A percentile compares a stretch with the other conserved stretches of the same genome.
These are phyloP conservation scores for Tanaodytes sp. DNA, from an alignment of 2,888 invertebrate genomes.

Conservation along the genomic window DNA sequence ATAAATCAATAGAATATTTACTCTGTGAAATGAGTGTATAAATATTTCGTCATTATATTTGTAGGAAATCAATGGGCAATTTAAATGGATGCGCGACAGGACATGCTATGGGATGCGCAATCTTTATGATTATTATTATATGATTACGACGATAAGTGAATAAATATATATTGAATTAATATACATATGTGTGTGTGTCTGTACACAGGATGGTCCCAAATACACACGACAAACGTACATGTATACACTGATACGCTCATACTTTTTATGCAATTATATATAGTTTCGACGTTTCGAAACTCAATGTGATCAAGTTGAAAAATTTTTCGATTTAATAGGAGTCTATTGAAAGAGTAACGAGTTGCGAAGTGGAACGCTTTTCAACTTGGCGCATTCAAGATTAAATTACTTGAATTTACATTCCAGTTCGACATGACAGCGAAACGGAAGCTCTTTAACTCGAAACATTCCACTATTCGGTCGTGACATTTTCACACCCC, in stretches of 20 bases:
- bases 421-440: slow-evolving; percentile 26
- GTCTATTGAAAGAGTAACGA: background rate
- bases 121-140: slow-evolving; percentile 30
- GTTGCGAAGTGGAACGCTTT: too few species aligned
- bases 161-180: slow-evolving; percentile 23
- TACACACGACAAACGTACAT: slow-evolving; percentile 29
- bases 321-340: background rate
- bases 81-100: slow-evolving; percentile 38
- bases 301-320: slow-evolving; percentile 19
- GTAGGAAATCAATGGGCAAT: slow-evolving; percentile 50
- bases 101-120: slow-evolving; percentile 38
- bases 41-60: slow-evolving; percentile 71
- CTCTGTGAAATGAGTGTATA: slow-evolving; percentile 72
- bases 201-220: slow-evolving; percentile 15
- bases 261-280: slow-evolving; percentile 30
- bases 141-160: slow-evolving; percentile 38
- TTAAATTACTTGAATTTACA: background rate
- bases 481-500: slow-evolving; percentile 24
- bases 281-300: slow-evolving; percentile 35
- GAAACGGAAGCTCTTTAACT: slow-evolving; percentile 6
- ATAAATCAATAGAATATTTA: slow-evolving; percentile 70
- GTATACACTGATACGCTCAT: slow-evolving; percentile 36
- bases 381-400: background rate
- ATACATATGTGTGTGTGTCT: slow-evolving; percentile 23
- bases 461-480: slow-evolving; percentile 31